phyloP scores from a whole-genome alignment of 2,113 vertebrate species.

The Echinops telfairi region DNA sequence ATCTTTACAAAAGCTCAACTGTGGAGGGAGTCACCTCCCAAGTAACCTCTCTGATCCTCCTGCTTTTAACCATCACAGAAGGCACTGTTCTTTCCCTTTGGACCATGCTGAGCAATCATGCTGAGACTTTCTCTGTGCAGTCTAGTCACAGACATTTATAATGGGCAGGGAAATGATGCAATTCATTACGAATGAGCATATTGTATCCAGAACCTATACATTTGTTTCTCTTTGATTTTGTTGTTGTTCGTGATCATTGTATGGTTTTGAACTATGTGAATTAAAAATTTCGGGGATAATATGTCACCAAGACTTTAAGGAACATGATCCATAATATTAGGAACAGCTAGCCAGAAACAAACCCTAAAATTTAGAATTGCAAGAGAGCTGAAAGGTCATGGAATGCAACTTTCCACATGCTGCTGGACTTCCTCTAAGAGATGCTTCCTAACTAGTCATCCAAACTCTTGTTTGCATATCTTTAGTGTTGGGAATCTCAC shows the following conservation, averaged over 20 bases:
- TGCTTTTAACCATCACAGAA: slow-evolving; percentile 75
- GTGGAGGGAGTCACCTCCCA: slow-evolving; percentile 58
- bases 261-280: slow-evolving; percentile 42
- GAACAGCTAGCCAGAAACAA: slow-evolving; percentile 47
- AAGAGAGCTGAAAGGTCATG: slow-evolving; percentile 54
- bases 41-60: slow-evolving; percentile 72
- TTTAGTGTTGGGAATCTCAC: slow-evolving; percentile 47
- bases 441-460: slow-evolving; percentile 52
- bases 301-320: slow-evolving; percentile 37
- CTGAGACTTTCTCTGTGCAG: slow-evolving; percentile 69
- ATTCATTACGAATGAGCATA: slow-evolving; percentile 56
- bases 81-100: slow-evolving; percentile 74
- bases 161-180: slow-evolving; percentile 60
- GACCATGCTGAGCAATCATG: slow-evolving; percentile 74
- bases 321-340: slow-evolving; percentile 52
- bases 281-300: slow-evolving; percentile 39
- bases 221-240: slow-evolving; percentile 19
- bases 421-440: slow-evolving; percentile 58
- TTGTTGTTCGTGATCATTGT: background rate
- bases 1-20: slow-evolving; percentile 65
- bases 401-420: slow-evolving; percentile 59
- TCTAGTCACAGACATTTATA: slow-evolving; percentile 67
- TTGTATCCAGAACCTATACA: slow-evolving; percentile 23
- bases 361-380: slow-evolving; percentile 54
- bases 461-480: slow-evolving; percentile 23